Evolutionary conservation across 2,888 invertebrate genomes (phyloP).

Genomic region (Phlogophora meticulosa): DNA sequence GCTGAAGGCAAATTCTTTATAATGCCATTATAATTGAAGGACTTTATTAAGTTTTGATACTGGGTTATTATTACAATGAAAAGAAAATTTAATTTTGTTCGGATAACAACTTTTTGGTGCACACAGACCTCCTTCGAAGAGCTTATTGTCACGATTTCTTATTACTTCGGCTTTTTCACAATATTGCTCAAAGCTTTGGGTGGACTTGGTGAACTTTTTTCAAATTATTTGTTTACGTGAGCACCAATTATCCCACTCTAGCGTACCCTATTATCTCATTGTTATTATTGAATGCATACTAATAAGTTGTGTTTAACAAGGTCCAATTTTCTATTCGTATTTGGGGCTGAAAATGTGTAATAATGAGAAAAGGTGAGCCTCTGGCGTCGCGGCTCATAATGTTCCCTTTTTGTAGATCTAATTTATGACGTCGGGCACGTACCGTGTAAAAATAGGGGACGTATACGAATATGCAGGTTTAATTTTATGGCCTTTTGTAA

Average conservation of each 20-base stretch:
- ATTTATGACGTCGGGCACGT: slow-evolving; percentile 85
- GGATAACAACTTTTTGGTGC: slow-evolving; percentile 40
- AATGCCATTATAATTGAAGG: slow-evolving; percentile 60
- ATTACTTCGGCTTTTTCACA: slow-evolving; percentile 19
- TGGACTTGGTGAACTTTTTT: slow-evolving; percentile 14
- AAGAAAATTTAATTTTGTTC: slow-evolving; percentile 31
- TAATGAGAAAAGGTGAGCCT: slow-evolving; percentile 82
- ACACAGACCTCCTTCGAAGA: slow-evolving; percentile 12
- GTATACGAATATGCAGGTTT: slow-evolving; percentile 86
- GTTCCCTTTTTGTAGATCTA: slow-evolving; percentile 84
- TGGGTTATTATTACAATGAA: slow-evolving; percentile 41
- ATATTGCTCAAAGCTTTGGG: slow-evolving; percentile 10
- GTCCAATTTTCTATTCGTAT: slow-evolving; percentile 73
- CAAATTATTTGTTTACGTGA: background rate
- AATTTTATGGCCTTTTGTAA: slow-evolving; percentile 85
- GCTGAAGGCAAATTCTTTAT: slow-evolving; percentile 63
- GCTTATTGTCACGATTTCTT: slow-evolving; percentile 31
- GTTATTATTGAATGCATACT: slow-evolving; percentile 64
- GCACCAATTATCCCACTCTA: slow-evolving; percentile 19
- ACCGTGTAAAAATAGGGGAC: slow-evolving; percentile 82
- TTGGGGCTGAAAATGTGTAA: slow-evolving; percentile 75
- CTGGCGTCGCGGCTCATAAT: slow-evolving; percentile 80
- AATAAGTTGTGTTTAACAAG: slow-evolving; percentile 68
- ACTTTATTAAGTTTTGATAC: slow-evolving; percentile 59
- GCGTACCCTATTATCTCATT: slow-evolving; percentile 42